Conservation (phyloP, 2,113 vertebrate species). For the Hypocryptadius cinnamomeus region DNA sequence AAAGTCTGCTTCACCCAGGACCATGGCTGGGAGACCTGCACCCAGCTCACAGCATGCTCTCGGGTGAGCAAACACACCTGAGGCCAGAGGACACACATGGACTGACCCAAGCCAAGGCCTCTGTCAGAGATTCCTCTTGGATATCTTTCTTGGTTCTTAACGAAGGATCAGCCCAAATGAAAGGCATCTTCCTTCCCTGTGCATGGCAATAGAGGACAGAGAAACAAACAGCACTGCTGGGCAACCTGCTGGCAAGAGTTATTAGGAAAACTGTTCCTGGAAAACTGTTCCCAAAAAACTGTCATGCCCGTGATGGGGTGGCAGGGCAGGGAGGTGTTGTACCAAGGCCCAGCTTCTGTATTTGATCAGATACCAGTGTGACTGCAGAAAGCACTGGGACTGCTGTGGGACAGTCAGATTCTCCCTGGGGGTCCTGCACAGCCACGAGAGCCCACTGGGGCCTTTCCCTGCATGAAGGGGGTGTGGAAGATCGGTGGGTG, state of each 20-base stretch:
- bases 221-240: neutral
- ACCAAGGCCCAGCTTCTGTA: neutral
- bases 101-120: neutral
- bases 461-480: neutral
- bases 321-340: neutral
- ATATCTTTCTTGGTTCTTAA: neutral
- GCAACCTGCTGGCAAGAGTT: neutral
- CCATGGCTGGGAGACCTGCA: neutral
- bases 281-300: neutral
- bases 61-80: fast-evolving
- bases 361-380: neutral
- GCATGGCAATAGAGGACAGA: neutral
- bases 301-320: neutral
- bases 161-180: neutral
- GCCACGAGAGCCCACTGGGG: neutral
- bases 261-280: neutral
- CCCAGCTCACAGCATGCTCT: fast-evolving
- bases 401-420: neutral
- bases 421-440: neutral
- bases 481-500: neutral
- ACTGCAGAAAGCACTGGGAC: neutral
- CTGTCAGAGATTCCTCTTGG: neutral
- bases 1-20: neutral
- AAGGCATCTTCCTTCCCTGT: neutral
- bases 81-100: neutral